phyloP scores from a whole-genome alignment of 2,797 vertebrate genomes.

The Neopelma chrysocephalum region DNA sequence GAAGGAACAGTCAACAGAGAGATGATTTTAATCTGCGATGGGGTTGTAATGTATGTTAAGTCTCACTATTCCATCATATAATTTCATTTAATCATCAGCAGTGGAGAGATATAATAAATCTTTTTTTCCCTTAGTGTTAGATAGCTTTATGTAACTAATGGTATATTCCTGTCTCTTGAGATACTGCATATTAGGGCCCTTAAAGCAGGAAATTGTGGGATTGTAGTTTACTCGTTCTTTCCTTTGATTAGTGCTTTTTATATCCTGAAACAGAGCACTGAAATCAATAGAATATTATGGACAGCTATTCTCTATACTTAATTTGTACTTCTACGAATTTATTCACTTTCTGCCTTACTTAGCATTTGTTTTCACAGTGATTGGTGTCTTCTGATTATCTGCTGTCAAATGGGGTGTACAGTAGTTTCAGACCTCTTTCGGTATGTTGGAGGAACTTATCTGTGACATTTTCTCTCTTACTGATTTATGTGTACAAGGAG shows the following conservation, averaged over 20 bases:
- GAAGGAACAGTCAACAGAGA: background rate
- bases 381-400: background rate
- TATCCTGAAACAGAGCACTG: background rate
- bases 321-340: background rate
- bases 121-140: constrained; percentile 4
- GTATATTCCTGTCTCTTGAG: background rate
- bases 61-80: background rate
- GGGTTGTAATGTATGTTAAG: background rate
- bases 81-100: constrained; percentile 2
- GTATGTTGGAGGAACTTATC: background rate
- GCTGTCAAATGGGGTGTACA: background rate
- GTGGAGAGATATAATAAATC: background rate
- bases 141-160: background rate
- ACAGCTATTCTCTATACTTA: background rate
- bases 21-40: background rate
- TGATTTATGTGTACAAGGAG: background rate
- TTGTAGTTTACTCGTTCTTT: background rate
- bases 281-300: background rate
- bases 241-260: background rate
- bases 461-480: background rate
- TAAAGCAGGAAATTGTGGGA: background rate
- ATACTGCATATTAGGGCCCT: background rate
- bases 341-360: background rate
- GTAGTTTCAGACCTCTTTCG: background rate
- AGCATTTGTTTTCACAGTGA: background rate